Evolutionary conservation across 2,888 invertebrate species (phyloP).

Genomic region (Galeopsomyia nigrocyanea): DNA sequence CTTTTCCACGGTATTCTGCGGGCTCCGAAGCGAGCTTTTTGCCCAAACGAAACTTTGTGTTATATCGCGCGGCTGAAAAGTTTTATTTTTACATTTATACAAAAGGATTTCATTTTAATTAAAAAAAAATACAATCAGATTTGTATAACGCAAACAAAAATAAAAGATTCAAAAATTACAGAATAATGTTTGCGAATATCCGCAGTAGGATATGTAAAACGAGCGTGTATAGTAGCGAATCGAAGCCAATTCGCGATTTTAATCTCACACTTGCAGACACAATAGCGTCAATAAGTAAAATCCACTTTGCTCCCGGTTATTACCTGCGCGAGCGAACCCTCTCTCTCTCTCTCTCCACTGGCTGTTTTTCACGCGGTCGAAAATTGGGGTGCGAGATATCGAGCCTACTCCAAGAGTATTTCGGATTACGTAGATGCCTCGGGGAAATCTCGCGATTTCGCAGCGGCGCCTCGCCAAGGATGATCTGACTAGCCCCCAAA

Average conservation of each 20-base stretch:
- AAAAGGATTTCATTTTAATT: not conserved
- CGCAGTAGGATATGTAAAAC: too few species aligned
- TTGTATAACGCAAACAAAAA: too few species aligned
- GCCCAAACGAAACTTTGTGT: not conserved
- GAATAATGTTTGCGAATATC: too few species aligned
- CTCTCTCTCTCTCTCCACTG: not conserved
- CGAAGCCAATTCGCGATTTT: too few species aligned
- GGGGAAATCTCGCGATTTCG: slow-evolving; percentile 55
- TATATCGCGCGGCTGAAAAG: not conserved
- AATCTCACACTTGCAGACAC: too few species aligned
- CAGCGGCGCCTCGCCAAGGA: slow-evolving; percentile 36
- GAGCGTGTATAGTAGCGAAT: too few species aligned
- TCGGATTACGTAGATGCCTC: slow-evolving; percentile 50
- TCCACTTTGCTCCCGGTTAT: too few species aligned
- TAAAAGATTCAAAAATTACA: too few species aligned
- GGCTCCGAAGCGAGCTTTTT: too few species aligned
- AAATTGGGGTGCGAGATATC: slow-evolving; percentile 35
- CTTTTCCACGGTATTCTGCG: too few species aligned
- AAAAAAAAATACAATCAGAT: not conserved
- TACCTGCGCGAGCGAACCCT: not conserved
- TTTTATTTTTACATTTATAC: not conserved
- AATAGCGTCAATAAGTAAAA: too few species aligned
- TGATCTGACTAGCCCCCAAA: slow-evolving; percentile 41
- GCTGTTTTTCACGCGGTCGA: slow-evolving; percentile 7
- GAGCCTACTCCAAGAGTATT: slow-evolving; percentile 52